A percentile compares a stretch with the other conserved stretches of the same genome.
phyloP scores from a whole-genome alignment of 2,113 vertebrate species.

The Hippocampus comes region DNA sequence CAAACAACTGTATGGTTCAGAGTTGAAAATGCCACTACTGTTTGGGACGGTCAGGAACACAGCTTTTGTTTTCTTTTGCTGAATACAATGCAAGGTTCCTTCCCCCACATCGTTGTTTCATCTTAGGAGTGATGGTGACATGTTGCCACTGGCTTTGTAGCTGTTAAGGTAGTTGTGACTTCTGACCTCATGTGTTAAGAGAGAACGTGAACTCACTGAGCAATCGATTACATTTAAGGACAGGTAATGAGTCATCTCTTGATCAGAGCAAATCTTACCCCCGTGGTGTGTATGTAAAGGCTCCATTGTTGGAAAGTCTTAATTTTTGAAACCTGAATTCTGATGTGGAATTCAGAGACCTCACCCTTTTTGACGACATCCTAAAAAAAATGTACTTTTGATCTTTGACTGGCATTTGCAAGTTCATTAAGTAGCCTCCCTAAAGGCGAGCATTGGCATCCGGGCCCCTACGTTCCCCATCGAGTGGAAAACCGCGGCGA shows the following conservation, averaged over 20 bases:
- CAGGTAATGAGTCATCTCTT: not conserved
- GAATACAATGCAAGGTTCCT: not conserved
- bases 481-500: conserved; percentile 58
- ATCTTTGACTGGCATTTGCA: conserved; percentile 27
- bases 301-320: not conserved
- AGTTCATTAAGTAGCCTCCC: conserved; percentile 24
- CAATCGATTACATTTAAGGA: not conserved
- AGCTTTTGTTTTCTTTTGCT: not conserved
- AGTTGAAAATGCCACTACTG: too few relatives aligned
- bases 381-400: conserved; percentile 8
- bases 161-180: not conserved
- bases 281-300: not conserved
- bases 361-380: conserved; percentile 17
- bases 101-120: not conserved
- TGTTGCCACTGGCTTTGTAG: not conserved
- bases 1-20: not conserved
- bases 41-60: not conserved
- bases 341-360: not conserved
- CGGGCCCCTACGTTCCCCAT: conserved; percentile 41
- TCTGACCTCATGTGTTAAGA: conserved; percentile 20
- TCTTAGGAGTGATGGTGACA: not conserved
- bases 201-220: conserved; percentile 2
- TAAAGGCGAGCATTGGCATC: conserved; percentile 30
- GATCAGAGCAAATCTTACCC: too few relatives aligned
- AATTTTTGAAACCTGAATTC: not conserved